phyloP scores from a whole-genome alignment of 2,888 invertebrate species.

The Heliconius sara region DNA sequence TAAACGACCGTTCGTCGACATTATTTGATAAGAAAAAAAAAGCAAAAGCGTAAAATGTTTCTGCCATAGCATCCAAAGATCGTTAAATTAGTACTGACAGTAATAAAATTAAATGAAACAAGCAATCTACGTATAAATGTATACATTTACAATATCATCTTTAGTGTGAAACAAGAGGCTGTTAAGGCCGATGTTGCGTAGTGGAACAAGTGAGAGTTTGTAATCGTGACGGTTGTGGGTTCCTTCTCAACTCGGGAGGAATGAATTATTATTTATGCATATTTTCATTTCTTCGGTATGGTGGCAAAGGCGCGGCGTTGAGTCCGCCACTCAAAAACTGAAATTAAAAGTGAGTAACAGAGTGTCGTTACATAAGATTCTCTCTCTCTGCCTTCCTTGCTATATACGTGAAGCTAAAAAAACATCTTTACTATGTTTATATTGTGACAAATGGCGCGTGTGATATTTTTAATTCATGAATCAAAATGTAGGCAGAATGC shows the following conservation, averaged over 20 bases:
- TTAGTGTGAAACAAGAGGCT: background rate
- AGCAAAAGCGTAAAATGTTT: background rate
- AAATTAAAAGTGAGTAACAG: too few species aligned
- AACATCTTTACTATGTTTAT: constrained; percentile 24
- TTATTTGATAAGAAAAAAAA: constrained; percentile 15
- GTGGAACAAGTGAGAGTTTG: too few species aligned
- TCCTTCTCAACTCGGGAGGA: too few species aligned
- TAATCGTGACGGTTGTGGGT: too few species aligned
- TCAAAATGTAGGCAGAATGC: constrained; percentile 61
- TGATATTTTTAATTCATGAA: constrained; percentile 78
- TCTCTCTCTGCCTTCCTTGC: too few species aligned
- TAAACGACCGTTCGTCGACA: constrained; percentile 43
- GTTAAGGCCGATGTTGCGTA: too few species aligned
- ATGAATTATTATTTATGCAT: too few species aligned
- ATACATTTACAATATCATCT: constrained; percentile 26
- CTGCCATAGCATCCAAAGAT: constrained; percentile 20
- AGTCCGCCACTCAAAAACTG: too few species aligned
- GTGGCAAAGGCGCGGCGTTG: too few species aligned
- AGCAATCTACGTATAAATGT: constrained; percentile 36
- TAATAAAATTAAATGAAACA: constrained; percentile 33
- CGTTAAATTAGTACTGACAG: constrained; percentile 10
- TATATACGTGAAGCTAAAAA: too few species aligned
- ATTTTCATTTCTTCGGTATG: too few species aligned
- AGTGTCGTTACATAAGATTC: too few species aligned
- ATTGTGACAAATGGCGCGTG: constrained; percentile 53